Evolutionary conservation across 2,888 invertebrate genomes (phyloP), one percentile per base, ranked within the genome.

Genomic region (Gymnocheta viridis): DNA sequence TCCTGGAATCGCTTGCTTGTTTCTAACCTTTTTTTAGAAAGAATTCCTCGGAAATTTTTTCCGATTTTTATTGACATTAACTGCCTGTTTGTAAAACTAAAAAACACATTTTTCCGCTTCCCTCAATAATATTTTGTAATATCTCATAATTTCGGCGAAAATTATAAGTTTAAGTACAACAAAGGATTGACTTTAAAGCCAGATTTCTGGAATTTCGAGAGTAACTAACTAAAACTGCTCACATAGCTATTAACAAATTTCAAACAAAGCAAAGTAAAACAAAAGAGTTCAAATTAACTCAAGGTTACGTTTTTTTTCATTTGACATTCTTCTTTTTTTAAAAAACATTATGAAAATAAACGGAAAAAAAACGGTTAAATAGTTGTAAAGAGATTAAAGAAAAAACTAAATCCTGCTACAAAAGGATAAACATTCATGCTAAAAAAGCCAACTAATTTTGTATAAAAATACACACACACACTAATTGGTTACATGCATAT

Each of bases 151-250:
- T 79, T 79, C 70, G 3, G 0, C 32, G 78, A 79, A 79, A 41
- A 10, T 35, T 70, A 12, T 10, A 22, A 17, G 60, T 56, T 56
- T 41, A 62, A 24, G 14, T 19, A 27, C 9, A 67, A 82, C 82
- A 82, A 82, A 82, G 79, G 82, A 82, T 82, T 82, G 78, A 73
- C 82, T 78, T 67, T 54, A 51, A 47, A 35, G 24, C 38, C 17
- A 38, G 78, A 17, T 82, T 82, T 82, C 79, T 54, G 70, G 82
- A 70, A 79, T 82, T 82, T 73, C 56, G 9, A 47, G 56, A 41
- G 44, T 56, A 66, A 66, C 32, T 6, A 32, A 72, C 3, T 17
- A 72, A 29, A 35, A 12, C 35, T 35, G 14, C n/a, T 35, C 2
- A 27, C 22, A n/a, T n/a, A n/a, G n/a, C n/a, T n/a, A n/a, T 56